phyloP scores from a whole-genome alignment of 37 sponge, comb jelly and placozoan genomes.

The Dysidea cf. avara region DNA sequence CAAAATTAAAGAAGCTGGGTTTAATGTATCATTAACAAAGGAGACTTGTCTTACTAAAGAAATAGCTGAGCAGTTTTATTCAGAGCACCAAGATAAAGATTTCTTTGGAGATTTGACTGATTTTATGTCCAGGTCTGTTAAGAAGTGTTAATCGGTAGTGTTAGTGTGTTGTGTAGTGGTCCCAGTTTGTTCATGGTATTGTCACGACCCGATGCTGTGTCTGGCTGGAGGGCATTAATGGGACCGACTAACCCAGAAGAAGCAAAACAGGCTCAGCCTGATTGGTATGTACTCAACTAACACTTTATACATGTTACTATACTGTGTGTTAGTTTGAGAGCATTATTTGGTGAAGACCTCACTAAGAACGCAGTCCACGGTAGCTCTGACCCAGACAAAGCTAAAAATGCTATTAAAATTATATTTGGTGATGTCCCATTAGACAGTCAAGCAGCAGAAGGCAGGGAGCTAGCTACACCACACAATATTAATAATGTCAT shows the following conservation, averaged over 20 bases:
- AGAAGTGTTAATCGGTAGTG: not conserved
- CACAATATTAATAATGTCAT: no score
- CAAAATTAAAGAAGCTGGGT: constrained; percentile 92
- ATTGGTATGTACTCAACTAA: constrained; percentile 37
- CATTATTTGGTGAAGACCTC: constrained; percentile 76
- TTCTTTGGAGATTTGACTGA: constrained; percentile 85
- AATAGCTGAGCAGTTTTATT: constrained; percentile 88
- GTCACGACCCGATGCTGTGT: constrained; percentile 81
- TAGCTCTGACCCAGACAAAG: constrained; percentile 61
- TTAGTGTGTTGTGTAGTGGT: constrained; percentile 53
- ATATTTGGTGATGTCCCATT: constrained; percentile 72
- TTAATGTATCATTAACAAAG: constrained; percentile 80
- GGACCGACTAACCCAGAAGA: constrained; percentile 86
- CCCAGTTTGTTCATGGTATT: constrained; percentile 94
- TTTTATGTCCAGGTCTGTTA: constrained; percentile 79
- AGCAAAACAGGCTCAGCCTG: constrained; percentile 73
- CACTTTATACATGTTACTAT: not conserved
- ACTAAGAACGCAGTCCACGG: constrained; percentile 93
- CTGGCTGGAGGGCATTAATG: constrained; percentile 87
- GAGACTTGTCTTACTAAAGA: constrained; percentile 94
- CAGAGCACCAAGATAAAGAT: constrained; percentile 86
- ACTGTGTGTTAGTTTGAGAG: constrained; percentile 46
- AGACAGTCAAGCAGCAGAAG: no score
- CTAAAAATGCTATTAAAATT: constrained; percentile 59
- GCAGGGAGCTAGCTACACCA: no score